phyloP scores from a whole-genome alignment of 2,888 invertebrate species.

The Heliconius aoede region DNA sequence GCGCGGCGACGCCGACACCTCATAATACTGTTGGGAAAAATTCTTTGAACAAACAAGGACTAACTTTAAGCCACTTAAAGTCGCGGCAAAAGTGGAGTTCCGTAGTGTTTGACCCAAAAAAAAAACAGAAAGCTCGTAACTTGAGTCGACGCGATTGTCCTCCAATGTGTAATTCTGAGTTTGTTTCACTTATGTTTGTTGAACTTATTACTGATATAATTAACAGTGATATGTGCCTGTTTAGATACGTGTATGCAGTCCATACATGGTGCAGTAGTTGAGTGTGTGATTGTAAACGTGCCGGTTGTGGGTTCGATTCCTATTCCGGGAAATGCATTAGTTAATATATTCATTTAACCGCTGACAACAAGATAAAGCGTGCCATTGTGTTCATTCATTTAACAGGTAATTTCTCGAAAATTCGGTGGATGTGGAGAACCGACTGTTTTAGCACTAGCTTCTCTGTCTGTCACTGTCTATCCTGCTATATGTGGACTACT shows the following conservation, averaged over 20 bases:
- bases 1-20: slow-evolving; percentile 37
- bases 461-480: no score
- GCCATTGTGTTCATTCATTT: no score
- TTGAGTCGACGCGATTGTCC: slow-evolving; percentile 45
- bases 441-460: no score
- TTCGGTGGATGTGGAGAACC: no score
- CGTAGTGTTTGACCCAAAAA: slow-evolving; percentile 63
- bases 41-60: slow-evolving; percentile 54
- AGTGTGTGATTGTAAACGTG: no score
- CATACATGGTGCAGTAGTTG: no score
- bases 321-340: neutral
- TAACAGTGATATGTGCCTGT: neutral
- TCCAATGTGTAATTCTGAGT: slow-evolving; percentile 53
- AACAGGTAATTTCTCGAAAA: no score
- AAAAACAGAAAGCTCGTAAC: slow-evolving; percentile 33
- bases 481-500: no score
- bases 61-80: slow-evolving; percentile 66
- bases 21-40: slow-evolving; percentile 45
- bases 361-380: no score
- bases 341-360: no score
- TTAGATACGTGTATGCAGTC: neutral
- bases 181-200: slow-evolving; percentile 51
- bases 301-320: neutral
- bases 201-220: slow-evolving; percentile 45
- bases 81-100: slow-evolving; percentile 60